These are phyloP conservation scores for Caenorhabditis panamensis DNA, from an alignment of 2,888 invertebrate genomes.

Conservation along the genomic window DNA sequence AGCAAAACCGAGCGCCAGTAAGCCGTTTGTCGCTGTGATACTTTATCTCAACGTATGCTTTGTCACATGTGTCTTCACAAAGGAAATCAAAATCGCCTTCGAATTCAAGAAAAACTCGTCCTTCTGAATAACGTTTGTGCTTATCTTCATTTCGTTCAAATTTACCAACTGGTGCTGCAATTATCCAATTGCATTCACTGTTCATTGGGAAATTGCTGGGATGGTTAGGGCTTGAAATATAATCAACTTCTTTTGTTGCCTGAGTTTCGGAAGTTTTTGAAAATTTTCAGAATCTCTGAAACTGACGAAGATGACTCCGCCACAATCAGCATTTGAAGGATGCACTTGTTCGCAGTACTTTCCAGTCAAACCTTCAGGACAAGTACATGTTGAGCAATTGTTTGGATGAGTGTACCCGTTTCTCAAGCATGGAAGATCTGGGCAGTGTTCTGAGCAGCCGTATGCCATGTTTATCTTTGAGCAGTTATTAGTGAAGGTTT, in stretches of 20 bases:
- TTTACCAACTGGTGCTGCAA: conserved; percentile 69
- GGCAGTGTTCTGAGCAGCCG: conserved; percentile 72
- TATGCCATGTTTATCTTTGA: conserved; percentile 79
- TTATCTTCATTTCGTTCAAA: not conserved
- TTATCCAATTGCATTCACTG: conserved; percentile 78
- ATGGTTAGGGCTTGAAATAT: conserved; percentile 71
- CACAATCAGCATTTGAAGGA: conserved; percentile 71
- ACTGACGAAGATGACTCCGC: conserved; percentile 73
- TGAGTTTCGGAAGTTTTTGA: too few relatives aligned
- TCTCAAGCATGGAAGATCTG: conserved; percentile 55
- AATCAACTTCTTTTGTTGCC: conserved; percentile 66
- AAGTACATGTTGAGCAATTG: conserved; percentile 76
- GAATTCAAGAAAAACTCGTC: conserved; percentile 74
- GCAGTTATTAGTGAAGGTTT: not conserved
- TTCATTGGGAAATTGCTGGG: conserved; percentile 71
- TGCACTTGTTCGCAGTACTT: conserved; percentile 72
- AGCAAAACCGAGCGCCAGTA: conserved; percentile 80
- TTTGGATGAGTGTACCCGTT: conserved; percentile 80
- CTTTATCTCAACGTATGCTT: conserved; percentile 80
- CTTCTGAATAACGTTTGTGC: conserved; percentile 49
- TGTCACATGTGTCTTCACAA: conserved; percentile 80
- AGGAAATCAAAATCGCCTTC: conserved; percentile 75
- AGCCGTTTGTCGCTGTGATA: conserved; percentile 74
- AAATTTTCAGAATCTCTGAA: too few relatives aligned
- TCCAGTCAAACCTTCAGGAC: conserved; percentile 79